Conservation (phyloP, 2,113 vertebrate genomes). For the Leptosomus discolor region DNA sequence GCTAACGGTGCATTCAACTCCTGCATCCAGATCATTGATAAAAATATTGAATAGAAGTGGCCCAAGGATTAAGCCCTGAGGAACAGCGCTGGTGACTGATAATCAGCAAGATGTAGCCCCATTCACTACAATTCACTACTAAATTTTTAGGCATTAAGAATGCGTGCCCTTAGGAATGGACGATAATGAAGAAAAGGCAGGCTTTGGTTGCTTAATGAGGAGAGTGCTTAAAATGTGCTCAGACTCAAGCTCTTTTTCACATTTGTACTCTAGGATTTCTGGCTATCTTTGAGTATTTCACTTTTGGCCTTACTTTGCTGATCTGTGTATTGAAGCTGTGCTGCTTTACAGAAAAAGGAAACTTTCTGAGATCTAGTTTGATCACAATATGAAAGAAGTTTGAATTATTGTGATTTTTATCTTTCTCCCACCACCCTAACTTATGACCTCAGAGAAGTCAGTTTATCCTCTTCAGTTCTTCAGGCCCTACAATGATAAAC, state of each 20-base stretch:
- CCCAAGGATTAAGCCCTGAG: not conserved
- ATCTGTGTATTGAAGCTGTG: not conserved
- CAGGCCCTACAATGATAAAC: too few species aligned
- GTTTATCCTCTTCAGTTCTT: not conserved
- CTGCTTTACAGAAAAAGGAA: not conserved
- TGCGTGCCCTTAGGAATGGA: fast-evolving
- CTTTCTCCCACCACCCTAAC: not conserved
- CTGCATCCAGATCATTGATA: not conserved
- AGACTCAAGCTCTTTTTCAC: not conserved
- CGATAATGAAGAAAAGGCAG: not conserved
- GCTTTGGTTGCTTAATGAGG: not conserved
- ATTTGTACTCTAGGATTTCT: not conserved
- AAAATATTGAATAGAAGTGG: not conserved
- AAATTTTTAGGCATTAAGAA: not conserved
- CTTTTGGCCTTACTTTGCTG: not conserved
- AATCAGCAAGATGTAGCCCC: not conserved
- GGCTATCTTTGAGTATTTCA: not conserved
- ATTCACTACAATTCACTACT: not conserved
- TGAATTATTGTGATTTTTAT: not conserved
- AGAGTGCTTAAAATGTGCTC: not conserved
- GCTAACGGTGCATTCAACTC: not conserved
- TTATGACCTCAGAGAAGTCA: not conserved
- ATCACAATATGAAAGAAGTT: not conserved
- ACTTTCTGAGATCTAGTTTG: not conserved
- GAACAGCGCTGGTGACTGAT: not conserved